A percentile compares a stretch with the other conserved stretches of the same genome.
These are phyloP conservation scores for Drosophila guanche DNA, from an alignment of 1,140 invertebrate genomes.

Conservation along the genomic window DNA sequence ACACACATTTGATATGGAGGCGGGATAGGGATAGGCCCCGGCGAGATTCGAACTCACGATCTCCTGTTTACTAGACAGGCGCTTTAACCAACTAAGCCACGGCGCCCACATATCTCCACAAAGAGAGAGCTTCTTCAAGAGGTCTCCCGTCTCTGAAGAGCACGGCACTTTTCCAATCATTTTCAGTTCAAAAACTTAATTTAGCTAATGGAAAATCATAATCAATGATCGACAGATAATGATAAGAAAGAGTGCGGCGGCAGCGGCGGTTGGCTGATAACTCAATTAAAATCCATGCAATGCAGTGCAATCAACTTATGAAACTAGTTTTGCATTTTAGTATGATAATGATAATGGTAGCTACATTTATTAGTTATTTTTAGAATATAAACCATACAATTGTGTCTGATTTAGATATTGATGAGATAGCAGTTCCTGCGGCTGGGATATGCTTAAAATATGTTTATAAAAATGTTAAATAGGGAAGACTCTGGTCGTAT, in stretches of 20 bases:
- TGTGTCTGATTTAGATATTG: too few relatives aligned
- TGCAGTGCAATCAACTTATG: too few relatives aligned
- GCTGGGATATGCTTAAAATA: too few relatives aligned
- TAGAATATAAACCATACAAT: too few relatives aligned
- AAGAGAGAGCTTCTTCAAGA: not conserved
- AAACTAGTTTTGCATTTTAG: too few relatives aligned
- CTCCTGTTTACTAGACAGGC: constrained; percentile 87
- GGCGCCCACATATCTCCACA: constrained; percentile 75
- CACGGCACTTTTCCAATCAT: not conserved
- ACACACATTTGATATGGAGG: too few relatives aligned
- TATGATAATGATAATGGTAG: not conserved
- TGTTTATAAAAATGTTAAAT: too few relatives aligned
- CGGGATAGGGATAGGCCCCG: constrained; percentile 82
- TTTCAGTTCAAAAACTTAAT: constrained; percentile 29
- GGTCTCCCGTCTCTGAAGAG: not conserved
- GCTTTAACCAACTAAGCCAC: constrained; percentile 87
- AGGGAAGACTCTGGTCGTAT: too few relatives aligned
- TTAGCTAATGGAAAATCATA: constrained; percentile 11
- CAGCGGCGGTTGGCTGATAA: constrained; percentile 6
- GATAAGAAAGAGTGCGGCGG: constrained; percentile 2
- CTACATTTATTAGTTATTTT: not conserved
- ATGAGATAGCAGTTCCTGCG: too few relatives aligned
- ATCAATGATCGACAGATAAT: not conserved
- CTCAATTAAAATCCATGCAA: too few relatives aligned
- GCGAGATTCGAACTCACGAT: constrained; percentile 87